Evolutionary conservation across 2,888 invertebrate species (phyloP).

Genomic region (Hemithea aestivaria): DNA sequence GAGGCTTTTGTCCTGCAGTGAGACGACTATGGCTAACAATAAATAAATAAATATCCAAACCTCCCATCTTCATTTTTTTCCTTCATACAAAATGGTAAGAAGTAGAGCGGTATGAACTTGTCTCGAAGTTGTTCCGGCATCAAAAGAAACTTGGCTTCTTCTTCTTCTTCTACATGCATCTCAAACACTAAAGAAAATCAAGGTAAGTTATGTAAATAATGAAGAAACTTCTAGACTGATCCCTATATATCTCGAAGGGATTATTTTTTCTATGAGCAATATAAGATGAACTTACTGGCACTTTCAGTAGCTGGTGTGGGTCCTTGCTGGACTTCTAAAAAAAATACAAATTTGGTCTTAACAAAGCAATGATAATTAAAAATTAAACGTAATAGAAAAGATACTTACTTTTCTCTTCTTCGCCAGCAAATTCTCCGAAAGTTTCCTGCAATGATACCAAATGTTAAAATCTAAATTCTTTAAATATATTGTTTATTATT

Average conservation of each 20-base stretch:
- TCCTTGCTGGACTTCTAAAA: slow-evolving; percentile 34
- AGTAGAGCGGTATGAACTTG: slow-evolving; percentile 56
- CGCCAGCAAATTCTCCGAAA: slow-evolving; percentile 32
- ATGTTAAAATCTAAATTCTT: neutral
- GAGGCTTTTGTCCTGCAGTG: no score
- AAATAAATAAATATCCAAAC: no score
- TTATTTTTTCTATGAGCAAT: no score
- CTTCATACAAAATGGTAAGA: slow-evolving; percentile 52
- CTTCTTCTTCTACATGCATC: slow-evolving; percentile 47
- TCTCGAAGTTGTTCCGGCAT: slow-evolving; percentile 61
- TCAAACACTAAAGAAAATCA: slow-evolving; percentile 37
- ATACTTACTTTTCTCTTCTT: slow-evolving; percentile 39
- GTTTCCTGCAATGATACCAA: slow-evolving; percentile 35
- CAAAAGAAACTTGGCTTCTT: slow-evolving; percentile 43
- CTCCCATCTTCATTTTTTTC: slow-evolving; percentile 43
- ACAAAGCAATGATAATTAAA: no score
- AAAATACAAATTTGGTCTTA: no score
- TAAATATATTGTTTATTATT: no score
- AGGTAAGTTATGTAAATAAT: slow-evolving; percentile 1
- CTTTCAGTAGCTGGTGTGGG: slow-evolving; percentile 53
- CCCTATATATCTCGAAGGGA: no score
- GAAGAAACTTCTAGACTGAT: neutral
- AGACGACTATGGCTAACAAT: no score
- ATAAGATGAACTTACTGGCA: slow-evolving; percentile 40
- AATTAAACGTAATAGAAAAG: neutral